phyloP scores from a whole-genome alignment of 1,140 invertebrate genomes.

The Theocolax elegans region DNA sequence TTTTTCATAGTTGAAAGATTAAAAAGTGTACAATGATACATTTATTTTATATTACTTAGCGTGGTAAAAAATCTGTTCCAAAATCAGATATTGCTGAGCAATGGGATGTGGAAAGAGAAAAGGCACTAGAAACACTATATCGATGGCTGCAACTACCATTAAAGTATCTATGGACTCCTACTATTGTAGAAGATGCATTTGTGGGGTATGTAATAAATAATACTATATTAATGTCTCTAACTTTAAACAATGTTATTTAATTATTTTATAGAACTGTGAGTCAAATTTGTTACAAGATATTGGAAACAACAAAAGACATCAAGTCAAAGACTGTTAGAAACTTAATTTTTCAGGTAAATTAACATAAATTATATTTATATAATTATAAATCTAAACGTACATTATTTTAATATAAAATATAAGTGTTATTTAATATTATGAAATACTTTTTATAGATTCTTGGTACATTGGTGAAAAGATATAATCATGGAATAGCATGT shows the following conservation, averaged over 20 bases:
- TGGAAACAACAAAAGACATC: conserved; percentile 74
- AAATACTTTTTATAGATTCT: conserved; percentile 75
- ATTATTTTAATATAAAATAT: conserved; percentile 15
- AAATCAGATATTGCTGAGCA: conserved; percentile 64
- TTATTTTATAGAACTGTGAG: conserved; percentile 72
- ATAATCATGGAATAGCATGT: conserved; percentile 80
- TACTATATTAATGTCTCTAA: not conserved
- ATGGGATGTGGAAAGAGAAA: conserved; percentile 71
- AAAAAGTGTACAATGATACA: no score
- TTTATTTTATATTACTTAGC: conserved; percentile 45
- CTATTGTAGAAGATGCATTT: conserved; percentile 85
- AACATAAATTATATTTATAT: no score
- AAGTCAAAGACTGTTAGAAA: conserved; percentile 76
- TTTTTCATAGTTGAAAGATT: no score
- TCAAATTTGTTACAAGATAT: conserved; percentile 79
- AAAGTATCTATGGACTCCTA: conserved; percentile 82
- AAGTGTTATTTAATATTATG: conserved; percentile 12
- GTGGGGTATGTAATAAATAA: conserved; percentile 71
- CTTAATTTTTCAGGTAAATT: conserved; percentile 70
- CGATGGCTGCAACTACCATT: conserved; percentile 76
- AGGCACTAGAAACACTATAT: conserved; percentile 74
- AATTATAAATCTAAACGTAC: not conserved
- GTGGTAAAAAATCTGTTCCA: conserved; percentile 55
- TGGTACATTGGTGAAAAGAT: conserved; percentile 82
- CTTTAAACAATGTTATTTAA: not conserved